These are phyloP conservation scores for Semotilus atromaculatus DNA, from an alignment of 2,797 vertebrate genomes.

Conservation along the genomic window DNA sequence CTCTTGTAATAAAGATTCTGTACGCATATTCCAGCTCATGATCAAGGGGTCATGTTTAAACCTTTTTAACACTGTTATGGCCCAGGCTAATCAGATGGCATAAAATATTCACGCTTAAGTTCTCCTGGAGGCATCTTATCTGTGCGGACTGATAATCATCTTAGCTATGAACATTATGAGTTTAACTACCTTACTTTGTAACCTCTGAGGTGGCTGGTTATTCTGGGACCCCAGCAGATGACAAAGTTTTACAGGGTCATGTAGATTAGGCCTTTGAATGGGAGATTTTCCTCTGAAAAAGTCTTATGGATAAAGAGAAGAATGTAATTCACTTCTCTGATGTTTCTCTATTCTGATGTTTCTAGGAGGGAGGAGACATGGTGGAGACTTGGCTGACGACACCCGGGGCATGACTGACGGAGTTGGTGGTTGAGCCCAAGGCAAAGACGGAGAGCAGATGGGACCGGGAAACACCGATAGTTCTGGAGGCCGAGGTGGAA, in stretches of 20 bases:
- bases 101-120: constrained; percentile 75
- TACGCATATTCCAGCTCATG: constrained; percentile 71
- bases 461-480: too few relatives aligned
- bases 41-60: constrained; percentile 75
- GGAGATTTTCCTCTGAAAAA: constrained; percentile 68
- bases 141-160: constrained; percentile 74
- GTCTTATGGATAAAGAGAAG: constrained; percentile 62
- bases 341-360: constrained; percentile 59
- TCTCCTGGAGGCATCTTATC: constrained; percentile 77
- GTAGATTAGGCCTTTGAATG: constrained; percentile 66
- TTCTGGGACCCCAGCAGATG: constrained; percentile 65
- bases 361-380: too few relatives aligned
- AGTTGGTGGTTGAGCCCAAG: too few relatives aligned
- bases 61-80: constrained; percentile 71
- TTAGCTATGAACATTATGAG: constrained; percentile 77
- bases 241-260: constrained; percentile 69
- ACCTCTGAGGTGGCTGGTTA: constrained; percentile 68
- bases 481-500: too few relatives aligned
- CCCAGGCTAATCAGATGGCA: constrained; percentile 74
- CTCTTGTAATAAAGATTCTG: constrained; percentile 37
- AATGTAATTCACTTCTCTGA: constrained; percentile 25
- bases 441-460: too few relatives aligned
- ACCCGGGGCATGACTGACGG: too few relatives aligned
- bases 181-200: constrained; percentile 78
- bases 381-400: too few relatives aligned